Evolutionary conservation across 2,113 vertebrate genomes (phyloP).

Genomic region (Ibidorhyncha struthersii): DNA sequence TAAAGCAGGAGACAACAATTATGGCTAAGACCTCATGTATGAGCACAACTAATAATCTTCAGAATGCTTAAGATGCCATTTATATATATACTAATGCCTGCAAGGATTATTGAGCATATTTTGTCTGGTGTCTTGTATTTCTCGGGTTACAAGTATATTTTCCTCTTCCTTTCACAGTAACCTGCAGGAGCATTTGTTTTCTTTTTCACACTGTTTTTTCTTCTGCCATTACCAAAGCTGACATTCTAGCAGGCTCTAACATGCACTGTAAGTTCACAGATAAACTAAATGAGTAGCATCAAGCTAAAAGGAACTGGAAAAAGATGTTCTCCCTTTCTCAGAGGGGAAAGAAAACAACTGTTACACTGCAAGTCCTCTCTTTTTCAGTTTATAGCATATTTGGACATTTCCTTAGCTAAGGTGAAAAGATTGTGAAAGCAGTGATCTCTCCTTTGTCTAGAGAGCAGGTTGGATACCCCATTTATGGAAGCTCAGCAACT

Average conservation of each 20-base stretch:
- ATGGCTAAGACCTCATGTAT: background rate
- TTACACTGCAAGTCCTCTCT: background rate
- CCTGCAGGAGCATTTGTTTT: background rate
- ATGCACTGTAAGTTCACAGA: background rate
- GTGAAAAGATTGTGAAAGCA: background rate
- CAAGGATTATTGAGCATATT: background rate
- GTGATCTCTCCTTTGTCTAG: background rate
- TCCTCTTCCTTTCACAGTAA: slow-evolving; percentile 1
- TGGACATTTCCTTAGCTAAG: background rate
- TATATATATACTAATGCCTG: background rate
- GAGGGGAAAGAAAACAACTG: background rate
- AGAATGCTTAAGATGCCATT: background rate
- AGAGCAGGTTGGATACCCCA: background rate
- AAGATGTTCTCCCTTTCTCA: background rate
- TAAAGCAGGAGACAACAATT: background rate
- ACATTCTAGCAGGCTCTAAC: background rate
- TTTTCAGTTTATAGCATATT: background rate
- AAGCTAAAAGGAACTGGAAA: background rate
- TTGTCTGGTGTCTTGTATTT: background rate
- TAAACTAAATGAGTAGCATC: background rate
- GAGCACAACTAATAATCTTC: background rate
- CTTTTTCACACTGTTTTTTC: background rate
- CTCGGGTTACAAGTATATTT: background rate
- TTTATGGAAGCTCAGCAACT: background rate
- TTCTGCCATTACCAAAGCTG: background rate